Evolutionary conservation across 2,888 invertebrate species (phyloP).

Genomic region (Cyrtodaria siliqua): DNA sequence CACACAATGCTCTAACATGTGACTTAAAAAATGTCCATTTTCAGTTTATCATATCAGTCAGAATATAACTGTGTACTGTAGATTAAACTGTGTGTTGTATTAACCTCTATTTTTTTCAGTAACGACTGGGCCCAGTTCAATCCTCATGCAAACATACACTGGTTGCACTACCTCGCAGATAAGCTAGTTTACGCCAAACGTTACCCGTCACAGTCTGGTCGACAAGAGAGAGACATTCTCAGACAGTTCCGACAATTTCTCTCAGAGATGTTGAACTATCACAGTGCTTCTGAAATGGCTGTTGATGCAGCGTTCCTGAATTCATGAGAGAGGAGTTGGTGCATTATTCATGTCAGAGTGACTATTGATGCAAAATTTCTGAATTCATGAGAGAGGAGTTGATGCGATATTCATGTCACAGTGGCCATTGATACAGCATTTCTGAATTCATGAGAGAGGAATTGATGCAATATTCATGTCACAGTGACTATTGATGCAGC

Average conservation of each 20-base stretch:
- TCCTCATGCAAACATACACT: conserved; percentile 95
- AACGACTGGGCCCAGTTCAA: conserved; percentile 94
- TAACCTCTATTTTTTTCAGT: conserved; percentile 88
- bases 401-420: too few relatives aligned
- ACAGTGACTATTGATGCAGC: too few relatives aligned
- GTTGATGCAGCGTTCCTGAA: conserved; percentile 65
- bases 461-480: too few relatives aligned
- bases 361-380: conserved; percentile 65
- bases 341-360: too few relatives aligned
- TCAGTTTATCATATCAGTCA: too few relatives aligned
- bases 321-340: conserved; percentile 53
- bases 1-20: too few relatives aligned
- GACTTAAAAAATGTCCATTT: too few relatives aligned
- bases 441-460: too few relatives aligned
- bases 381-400: too few relatives aligned
- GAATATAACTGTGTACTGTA: too few relatives aligned
- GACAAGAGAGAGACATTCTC: conserved; percentile 67
- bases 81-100: too few relatives aligned
- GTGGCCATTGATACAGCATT: too few relatives aligned
- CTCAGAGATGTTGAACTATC: conserved; percentile 64
- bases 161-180: conserved; percentile 94
- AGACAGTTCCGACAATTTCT: conserved; percentile 69
- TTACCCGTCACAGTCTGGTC: conserved; percentile 62
- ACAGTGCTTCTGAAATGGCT: conserved; percentile 69
- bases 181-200: conserved; percentile 80